A percentile compares a stretch with the other conserved stretches of the same genome.
Conservation (phyloP, 2,113 vertebrate genomes). For the Charina bottae region DNA sequence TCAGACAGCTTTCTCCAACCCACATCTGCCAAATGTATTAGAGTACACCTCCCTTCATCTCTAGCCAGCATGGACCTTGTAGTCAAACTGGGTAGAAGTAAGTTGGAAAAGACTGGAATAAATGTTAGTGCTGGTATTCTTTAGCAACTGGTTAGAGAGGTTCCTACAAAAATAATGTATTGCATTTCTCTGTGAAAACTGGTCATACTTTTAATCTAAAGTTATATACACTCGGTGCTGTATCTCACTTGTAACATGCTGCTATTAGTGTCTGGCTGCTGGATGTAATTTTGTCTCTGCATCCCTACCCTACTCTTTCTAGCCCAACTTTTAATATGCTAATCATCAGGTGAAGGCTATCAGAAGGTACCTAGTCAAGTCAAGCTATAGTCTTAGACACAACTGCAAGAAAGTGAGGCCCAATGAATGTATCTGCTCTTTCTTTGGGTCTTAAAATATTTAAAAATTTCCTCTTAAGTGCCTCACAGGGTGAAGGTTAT, state of each 20-base stretch:
- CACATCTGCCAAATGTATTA: not conserved
- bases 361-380: not conserved
- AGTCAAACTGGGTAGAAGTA: not conserved
- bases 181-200: not conserved
- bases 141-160: not conserved
- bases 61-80: not conserved
- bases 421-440: not conserved
- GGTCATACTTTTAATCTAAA: not conserved
- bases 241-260: not conserved
- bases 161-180: not conserved
- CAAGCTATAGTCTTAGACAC: not conserved
- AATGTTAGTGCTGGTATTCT: not conserved
- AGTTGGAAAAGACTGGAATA: not conserved
- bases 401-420: not conserved
- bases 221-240: not conserved
- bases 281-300: not conserved
- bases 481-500: no score
- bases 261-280: not conserved
- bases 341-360: not conserved
- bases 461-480: not conserved
- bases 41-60: not conserved
- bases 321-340: not conserved
- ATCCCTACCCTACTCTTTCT: not conserved
- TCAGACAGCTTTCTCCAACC: not conserved
- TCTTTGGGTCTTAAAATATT: not conserved